Conservation (phyloP, 1,140 invertebrate genomes). For the Atopsyche davidsoni region DNA sequence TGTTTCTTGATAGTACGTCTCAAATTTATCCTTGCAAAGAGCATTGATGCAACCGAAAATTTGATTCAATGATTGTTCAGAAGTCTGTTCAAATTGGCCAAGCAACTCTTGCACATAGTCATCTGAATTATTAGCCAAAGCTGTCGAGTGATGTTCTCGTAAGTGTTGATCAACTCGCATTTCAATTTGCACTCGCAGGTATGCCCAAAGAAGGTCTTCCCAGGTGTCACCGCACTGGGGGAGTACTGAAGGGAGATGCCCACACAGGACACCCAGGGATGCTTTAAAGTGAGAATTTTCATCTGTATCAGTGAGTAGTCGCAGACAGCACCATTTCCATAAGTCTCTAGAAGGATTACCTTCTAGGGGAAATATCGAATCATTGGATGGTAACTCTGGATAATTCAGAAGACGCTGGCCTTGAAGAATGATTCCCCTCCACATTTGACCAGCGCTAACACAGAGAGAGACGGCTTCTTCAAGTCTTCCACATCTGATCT, state of each 20-base stretch:
- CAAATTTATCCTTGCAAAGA: conserved; percentile 40
- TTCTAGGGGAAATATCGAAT: conserved; percentile 57
- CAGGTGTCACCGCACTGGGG: conserved; percentile 67
- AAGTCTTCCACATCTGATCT: conserved; percentile 78
- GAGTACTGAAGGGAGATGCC: conserved; percentile 70
- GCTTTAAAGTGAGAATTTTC: conserved; percentile 59
- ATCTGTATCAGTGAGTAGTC: conserved; percentile 52
- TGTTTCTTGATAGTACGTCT: conserved; percentile 45
- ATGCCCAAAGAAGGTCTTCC: conserved; percentile 89
- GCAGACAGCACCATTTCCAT: conserved; percentile 83
- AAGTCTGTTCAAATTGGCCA: conserved; percentile 58
- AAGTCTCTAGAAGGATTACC: conserved; percentile 85
- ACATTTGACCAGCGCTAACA: conserved; percentile 77
- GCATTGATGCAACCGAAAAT: conserved; percentile 57
- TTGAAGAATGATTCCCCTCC: conserved; percentile 82
- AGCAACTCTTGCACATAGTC: conserved; percentile 59
- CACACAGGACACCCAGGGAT: conserved; percentile 75
- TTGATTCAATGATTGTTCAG: conserved; percentile 58
- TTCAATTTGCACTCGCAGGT: conserved; percentile 77
- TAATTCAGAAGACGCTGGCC: conserved; percentile 71
- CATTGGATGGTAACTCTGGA: conserved; percentile 31
- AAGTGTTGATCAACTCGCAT: conserved; percentile 74
- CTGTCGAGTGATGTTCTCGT: conserved; percentile 46
- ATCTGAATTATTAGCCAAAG: conserved; percentile 48
- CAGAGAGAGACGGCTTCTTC: conserved; percentile 79